These are phyloP conservation scores for Anguilla marmorata DNA, from an alignment of 2,797 vertebrate species.

Conservation along the genomic window DNA sequence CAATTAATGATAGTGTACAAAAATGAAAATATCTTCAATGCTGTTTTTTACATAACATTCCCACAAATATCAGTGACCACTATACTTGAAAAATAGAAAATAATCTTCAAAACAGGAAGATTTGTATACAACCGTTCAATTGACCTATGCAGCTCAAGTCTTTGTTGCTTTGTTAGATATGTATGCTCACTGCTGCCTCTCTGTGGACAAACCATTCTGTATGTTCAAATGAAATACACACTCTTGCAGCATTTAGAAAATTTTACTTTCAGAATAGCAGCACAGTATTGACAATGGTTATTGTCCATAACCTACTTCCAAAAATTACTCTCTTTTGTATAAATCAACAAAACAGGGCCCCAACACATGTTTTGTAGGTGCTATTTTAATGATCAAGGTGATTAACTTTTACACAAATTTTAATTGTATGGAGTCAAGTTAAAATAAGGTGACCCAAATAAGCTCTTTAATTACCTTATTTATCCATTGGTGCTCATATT, in stretches of 20 bases:
- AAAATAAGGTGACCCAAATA: background rate
- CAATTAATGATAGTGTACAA: background rate
- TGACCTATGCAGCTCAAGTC: background rate
- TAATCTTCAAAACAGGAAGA: background rate
- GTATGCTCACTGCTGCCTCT: background rate
- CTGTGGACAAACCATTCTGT: background rate
- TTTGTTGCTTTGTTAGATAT: background rate
- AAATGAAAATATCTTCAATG: background rate
- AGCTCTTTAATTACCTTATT: background rate
- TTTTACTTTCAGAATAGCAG: background rate
- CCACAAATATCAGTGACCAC: background rate
- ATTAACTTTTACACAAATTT: background rate
- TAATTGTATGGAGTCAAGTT: background rate
- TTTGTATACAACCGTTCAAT: background rate
- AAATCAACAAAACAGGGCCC: background rate
- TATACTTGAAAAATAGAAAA: background rate
- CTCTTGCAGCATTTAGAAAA: too few species aligned
- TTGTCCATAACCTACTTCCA: background rate
- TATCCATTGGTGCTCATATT: background rate
- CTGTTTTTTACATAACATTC: background rate
- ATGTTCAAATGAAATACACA: background rate
- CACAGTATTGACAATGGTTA: background rate
- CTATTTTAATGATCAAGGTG: background rate
- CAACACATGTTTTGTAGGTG: background rate
- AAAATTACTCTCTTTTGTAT: background rate